Conservation (phyloP, 2,797 vertebrate genomes). For the Gallinago solitaria region DNA sequence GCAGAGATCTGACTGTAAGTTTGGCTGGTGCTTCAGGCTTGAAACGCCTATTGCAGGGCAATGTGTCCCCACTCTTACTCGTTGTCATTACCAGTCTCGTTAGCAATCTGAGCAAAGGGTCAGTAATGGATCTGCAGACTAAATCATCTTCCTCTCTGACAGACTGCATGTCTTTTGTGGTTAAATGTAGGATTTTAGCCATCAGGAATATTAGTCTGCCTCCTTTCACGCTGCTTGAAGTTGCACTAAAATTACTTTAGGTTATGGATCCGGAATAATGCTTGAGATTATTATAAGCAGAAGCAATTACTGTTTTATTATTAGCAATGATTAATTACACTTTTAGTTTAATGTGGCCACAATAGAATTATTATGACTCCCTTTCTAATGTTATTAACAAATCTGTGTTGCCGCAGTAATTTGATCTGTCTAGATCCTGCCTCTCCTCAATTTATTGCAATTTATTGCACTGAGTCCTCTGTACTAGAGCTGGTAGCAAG, state of each 20-base stretch:
- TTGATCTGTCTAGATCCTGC: constrained; percentile 20
- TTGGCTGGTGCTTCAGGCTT: neutral
- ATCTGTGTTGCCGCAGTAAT: constrained; percentile 33
- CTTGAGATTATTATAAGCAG: neutral
- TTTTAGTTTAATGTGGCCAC: constrained; percentile 36
- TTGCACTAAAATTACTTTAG: neutral
- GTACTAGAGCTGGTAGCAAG: neutral
- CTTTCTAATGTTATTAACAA: constrained; percentile 43
- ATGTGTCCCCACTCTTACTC: neutral
- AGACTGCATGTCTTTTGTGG: neutral
- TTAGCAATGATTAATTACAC: constrained; percentile 50
- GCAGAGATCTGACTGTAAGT: neutral
- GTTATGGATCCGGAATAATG: neutral
- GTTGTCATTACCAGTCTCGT: neutral
- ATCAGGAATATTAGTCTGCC: neutral
- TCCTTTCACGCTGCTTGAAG: neutral
- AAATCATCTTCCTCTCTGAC: neutral
- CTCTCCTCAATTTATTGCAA: constrained; percentile 11
- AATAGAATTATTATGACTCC: constrained; percentile 31
- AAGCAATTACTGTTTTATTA: constrained; percentile 21
- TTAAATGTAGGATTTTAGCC: neutral
- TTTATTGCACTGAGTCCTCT: neutral
- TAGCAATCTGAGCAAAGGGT: constrained; percentile 22
- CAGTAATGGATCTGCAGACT: neutral
- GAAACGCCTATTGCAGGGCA: neutral